Conservation (phyloP, 1,140 invertebrate genomes). For the Dolichoris vasculosae region DNA sequence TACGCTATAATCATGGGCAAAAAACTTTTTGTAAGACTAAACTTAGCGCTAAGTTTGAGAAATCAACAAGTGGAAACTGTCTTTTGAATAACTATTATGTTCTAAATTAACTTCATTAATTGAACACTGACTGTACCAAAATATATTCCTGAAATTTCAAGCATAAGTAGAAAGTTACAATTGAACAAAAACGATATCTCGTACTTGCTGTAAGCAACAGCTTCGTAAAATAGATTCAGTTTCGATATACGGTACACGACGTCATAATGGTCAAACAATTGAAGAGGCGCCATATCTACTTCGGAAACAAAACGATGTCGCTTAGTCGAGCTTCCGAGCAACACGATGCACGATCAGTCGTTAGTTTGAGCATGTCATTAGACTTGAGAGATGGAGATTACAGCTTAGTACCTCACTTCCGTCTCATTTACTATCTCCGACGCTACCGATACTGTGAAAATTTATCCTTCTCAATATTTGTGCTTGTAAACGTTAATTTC, state of each 20-base stretch:
- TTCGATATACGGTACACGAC: background rate
- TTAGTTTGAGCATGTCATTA: slow-evolving; percentile 32
- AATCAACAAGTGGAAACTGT: too few relatives aligned
- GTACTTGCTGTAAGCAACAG: background rate
- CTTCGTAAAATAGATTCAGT: background rate
- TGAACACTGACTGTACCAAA: too few relatives aligned
- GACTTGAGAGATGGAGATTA: slow-evolving; percentile 40
- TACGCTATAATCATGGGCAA: too few relatives aligned
- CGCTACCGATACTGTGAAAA: background rate
- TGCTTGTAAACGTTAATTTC: background rate
- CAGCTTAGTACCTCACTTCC: slow-evolving; percentile 11
- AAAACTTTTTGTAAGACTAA: too few relatives aligned
- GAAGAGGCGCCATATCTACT: slow-evolving; percentile 10
- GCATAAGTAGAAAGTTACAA: too few relatives aligned
- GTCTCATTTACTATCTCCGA: background rate
- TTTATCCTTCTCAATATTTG: background rate
- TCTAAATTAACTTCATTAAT: too few relatives aligned
- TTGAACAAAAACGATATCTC: background rate
- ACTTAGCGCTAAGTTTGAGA: too few relatives aligned
- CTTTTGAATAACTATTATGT: too few relatives aligned
- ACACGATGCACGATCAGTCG: background rate
- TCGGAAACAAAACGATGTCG: slow-evolving; percentile 6
- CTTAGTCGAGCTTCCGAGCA: slow-evolving; percentile 27
- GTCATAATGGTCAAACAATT: slow-evolving; percentile 37
- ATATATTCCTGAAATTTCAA: too few relatives aligned